Evolutionary conservation across 2,888 invertebrate species (phyloP).

Genomic region (Diaphora mendica): DNA sequence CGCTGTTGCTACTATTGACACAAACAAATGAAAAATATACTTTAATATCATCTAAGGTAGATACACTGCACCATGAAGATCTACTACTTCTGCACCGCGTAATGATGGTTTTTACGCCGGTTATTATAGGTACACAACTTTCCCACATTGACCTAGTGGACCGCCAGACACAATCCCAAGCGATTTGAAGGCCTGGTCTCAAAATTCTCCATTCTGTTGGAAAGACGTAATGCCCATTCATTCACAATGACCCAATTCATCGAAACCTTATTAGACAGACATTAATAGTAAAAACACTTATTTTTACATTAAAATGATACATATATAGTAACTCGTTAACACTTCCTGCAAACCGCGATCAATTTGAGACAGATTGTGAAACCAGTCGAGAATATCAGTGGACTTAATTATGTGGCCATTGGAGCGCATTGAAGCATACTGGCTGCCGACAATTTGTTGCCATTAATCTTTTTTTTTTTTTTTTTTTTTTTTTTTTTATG

Average conservation of each 20-base stretch:
- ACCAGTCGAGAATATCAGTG: conserved; percentile 36
- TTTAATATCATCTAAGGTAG: background rate
- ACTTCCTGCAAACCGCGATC: conserved; percentile 10
- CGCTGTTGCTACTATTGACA: too few relatives aligned
- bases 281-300: background rate
- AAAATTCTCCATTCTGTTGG: background rate
- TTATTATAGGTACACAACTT: background rate
- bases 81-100: too few relatives aligned
- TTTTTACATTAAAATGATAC: background rate
- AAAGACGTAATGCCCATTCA: background rate
- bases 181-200: too few relatives aligned
- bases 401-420: conserved; percentile 41
- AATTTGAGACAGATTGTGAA: conserved; percentile 26
- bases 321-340: background rate
- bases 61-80: too few relatives aligned
- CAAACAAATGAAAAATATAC: too few relatives aligned
- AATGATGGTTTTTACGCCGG: too few relatives aligned
- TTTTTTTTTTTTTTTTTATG: too few relatives aligned
- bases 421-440: conserved; percentile 41
- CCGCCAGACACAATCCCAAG: background rate
- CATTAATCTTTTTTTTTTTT: too few relatives aligned
- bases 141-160: background rate
- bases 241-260: background rate
- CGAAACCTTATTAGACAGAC: too few relatives aligned
- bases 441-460: conserved; percentile 31